Conservation (phyloP, 2,113 vertebrate genomes). For the Periophthalmodon schlosseri region DNA sequence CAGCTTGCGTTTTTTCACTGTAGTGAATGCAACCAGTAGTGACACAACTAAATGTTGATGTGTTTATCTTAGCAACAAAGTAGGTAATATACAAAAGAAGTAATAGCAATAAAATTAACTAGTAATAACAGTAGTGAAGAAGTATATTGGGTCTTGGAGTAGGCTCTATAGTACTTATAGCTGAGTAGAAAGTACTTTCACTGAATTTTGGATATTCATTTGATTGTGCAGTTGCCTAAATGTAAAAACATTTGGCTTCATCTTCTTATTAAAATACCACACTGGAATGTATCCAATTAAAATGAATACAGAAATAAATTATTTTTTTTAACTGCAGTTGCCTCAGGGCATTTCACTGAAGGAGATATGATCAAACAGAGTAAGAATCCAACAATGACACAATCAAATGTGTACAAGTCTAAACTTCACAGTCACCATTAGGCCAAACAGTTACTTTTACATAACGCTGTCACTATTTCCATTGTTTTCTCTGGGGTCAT, state of each 20-base stretch:
- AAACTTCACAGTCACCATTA: neutral
- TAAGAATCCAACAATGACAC: neutral
- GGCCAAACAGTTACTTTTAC: neutral
- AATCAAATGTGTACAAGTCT: neutral
- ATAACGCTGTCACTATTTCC: slow-evolving; percentile 13
- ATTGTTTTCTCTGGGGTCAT: slow-evolving; percentile 24
- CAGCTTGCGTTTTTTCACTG: too few relatives aligned
- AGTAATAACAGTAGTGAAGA: neutral
- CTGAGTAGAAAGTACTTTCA: neutral
- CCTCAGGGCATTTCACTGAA: neutral
- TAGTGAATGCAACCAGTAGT: too few relatives aligned
- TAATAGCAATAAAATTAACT: neutral
- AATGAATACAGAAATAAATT: neutral
- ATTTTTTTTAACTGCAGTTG: neutral
- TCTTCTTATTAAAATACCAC: neutral
- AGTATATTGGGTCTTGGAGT: too few relatives aligned
- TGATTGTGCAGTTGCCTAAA: neutral
- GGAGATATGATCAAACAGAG: neutral
- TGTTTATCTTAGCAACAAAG: too few relatives aligned
- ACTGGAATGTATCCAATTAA: neutral
- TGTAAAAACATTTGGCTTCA: neutral
- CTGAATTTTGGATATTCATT: neutral
- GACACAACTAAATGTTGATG: too few relatives aligned
- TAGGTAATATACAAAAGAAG: too few relatives aligned
- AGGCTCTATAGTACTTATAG: neutral